Base-by-base conservation (phyloP, 2,797 vertebrate species). In the Orestias chungarensis region DNA sequence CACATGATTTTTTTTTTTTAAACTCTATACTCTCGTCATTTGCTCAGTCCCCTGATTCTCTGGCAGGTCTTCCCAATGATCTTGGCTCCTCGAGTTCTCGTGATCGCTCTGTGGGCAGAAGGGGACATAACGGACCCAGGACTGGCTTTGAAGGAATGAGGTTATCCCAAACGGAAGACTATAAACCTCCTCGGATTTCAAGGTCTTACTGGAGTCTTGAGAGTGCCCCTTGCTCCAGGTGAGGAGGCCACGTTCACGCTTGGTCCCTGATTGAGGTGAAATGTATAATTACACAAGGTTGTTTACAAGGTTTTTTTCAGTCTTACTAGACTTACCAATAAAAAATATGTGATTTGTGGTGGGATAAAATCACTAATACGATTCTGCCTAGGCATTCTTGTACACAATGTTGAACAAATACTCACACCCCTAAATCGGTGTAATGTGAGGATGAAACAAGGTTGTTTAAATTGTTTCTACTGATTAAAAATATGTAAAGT, bases 161-260 rank as follows among this genome's bases (percentile, higher is more conserved):
- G 94, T 95, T 2, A 97, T 92, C 33, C 96, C 95, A 50, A 95
- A 96, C 0, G 97, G 96, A 70, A 98, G 92, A 66, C 91, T 74
- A 1, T 99, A 99, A 70, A 98, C 85, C 3, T 95, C 84, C 1
- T 88, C 89, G n/a, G 82, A 2, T 1, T 78, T 85, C 8, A 57
- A 33, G 0, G 67, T 74, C 55, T 75, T 81, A 4, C 79, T 77
- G 0, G 23, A 79, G 6, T 89, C 89, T 23, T 89, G 85, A 0
- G 80, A 68, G 4, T 94, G 71, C 11, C 46, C 82, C 17, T 90
- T 79, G 61, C 91, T 93, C 95, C 94, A 95, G 0, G 87, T 64
- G 47, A 89, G 47, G 3, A 98, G 89, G 4, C 97, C 97, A 2
- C 96, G 94, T 70, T 99, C 97, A 23, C 89, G 88, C 80, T 87